phyloP scores from a whole-genome alignment of 2,113 vertebrate genomes.

The Cheirogaleus medius region DNA sequence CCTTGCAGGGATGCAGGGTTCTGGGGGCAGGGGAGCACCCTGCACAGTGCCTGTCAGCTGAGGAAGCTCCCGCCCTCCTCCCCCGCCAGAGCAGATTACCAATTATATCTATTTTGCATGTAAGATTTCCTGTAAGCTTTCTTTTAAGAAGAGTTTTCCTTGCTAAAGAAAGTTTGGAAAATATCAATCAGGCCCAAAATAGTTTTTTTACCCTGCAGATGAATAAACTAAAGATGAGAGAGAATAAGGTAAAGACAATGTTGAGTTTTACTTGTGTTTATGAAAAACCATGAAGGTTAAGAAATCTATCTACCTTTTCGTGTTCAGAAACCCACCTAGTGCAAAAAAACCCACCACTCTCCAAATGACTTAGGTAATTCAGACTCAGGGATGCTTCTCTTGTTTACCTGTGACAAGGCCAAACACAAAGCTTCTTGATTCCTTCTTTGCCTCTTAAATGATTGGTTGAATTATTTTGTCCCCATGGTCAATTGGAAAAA shows the following conservation, averaged over 20 bases:
- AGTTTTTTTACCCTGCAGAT: not conserved
- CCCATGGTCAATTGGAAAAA: not conserved
- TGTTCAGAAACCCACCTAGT: not conserved
- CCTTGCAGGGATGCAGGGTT: too few relatives aligned
- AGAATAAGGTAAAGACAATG: not conserved
- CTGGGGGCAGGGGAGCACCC: fast-evolving
- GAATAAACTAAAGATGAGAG: not conserved
- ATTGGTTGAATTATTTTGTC: not conserved
- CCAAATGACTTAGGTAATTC: not conserved
- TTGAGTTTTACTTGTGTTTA: not conserved
- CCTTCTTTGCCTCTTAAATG: not conserved
- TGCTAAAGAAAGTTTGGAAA: not conserved
- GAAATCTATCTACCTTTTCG: not conserved
- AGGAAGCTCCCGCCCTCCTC: too few relatives aligned
- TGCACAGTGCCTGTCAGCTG: not conserved
- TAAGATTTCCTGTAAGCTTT: not conserved
- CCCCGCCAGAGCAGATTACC: not conserved
- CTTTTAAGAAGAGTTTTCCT: not conserved
- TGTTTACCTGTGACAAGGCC: not conserved
- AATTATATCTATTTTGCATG: not conserved
- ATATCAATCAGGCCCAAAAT: not conserved
- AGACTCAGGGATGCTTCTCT: not conserved
- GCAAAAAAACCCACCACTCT: not conserved
- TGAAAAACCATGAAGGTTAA: not conserved
- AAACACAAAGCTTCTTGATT: not conserved